Evolutionary conservation across 2,797 vertebrate species (phyloP), one percentile per base, ranked within the genome.

Genomic region (Takifugu rubripes): DNA sequence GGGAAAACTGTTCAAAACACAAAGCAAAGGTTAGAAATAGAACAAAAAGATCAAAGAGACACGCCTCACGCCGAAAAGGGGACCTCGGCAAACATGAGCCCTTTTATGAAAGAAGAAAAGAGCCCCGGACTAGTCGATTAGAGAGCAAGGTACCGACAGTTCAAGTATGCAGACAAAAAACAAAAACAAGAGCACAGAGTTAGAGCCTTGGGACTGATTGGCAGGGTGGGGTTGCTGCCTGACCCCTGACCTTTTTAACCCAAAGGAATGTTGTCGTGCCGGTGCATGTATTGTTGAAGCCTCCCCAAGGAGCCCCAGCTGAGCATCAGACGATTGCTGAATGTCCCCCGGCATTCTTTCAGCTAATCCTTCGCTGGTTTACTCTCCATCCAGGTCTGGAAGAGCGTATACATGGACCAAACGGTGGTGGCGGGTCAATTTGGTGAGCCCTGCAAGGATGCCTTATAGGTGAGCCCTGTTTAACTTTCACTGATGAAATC

Each of bases 161-260:
- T 57, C 85, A 88, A 88, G 88, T 87, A 84, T 81, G 21, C 72
- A 74, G 74, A 83, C 81, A 79, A 69, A 72, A 77, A 78, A 58
- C 72, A 78, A 82, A 88, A 82, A 84, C 75, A 84, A 78, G 49
- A 75, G 76, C 59, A 68, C 47, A 1, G 57, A 75, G 67, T 75
- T 72, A 70, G 83, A 67, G 79, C 78, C 76, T 75, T 69, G 54
- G 71, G 68, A 79, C 78, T 84, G 87, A 89, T 86, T 87, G 86
- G 78, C 80, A 82, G 86, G 77, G 80, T 78, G 79, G 84, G 82
- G 80, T 88, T 68, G 45, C 52, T 14, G 55, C 40, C 67, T 68
- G 86, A 89, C 88, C 87, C 67, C 61, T 83, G 83, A 85, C 84
- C 83, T 78, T 81, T 86, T 82, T 86, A 88, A 88, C 85, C 86